Conservation (phyloP, 2,797 vertebrate genomes). For the Danio choprae region DNA sequence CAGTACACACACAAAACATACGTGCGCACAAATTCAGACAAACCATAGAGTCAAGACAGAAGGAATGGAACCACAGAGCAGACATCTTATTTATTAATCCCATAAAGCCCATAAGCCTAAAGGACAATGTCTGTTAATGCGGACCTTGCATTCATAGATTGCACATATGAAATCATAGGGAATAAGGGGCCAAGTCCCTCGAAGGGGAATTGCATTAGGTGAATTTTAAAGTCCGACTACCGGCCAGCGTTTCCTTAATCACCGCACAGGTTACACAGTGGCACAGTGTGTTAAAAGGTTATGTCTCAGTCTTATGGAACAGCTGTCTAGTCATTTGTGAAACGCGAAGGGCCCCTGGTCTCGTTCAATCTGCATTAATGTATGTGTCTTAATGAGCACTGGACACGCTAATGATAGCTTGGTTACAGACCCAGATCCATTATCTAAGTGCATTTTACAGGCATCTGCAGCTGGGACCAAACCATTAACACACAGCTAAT, state of each 20-base stretch:
- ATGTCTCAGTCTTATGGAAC: slow-evolving; percentile 43
- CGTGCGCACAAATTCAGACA: not conserved
- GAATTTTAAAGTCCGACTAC: slow-evolving; percentile 27
- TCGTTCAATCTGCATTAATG: slow-evolving; percentile 56
- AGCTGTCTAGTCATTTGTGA: slow-evolving; percentile 58
- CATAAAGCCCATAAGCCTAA: slow-evolving; percentile 39
- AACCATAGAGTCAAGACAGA: slow-evolving; percentile 21
- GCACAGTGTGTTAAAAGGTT: slow-evolving; percentile 46
- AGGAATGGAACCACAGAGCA: slow-evolving; percentile 21
- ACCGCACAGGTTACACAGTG: slow-evolving; percentile 19
- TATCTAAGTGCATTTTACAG: slow-evolving; percentile 59
- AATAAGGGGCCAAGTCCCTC: slow-evolving; percentile 14
- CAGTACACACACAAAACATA: slow-evolving; percentile 3
- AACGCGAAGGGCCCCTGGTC: slow-evolving; percentile 52
- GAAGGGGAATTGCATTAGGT: slow-evolving; percentile 12
- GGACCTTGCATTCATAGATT: slow-evolving; percentile 30
- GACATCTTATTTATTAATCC: slow-evolving; percentile 48
- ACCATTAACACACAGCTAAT: slow-evolving; percentile 58
- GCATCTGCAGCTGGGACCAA: slow-evolving; percentile 57
- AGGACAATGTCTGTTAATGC: slow-evolving; percentile 45
- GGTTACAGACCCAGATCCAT: slow-evolving; percentile 61
- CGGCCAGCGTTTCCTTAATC: not conserved
- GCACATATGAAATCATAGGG: slow-evolving; percentile 24
- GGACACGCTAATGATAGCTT: slow-evolving; percentile 61
- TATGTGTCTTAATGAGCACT: slow-evolving; percentile 55